phyloP scores from a whole-genome alignment of 2,888 invertebrate species.

The Nymphalis c-album region DNA sequence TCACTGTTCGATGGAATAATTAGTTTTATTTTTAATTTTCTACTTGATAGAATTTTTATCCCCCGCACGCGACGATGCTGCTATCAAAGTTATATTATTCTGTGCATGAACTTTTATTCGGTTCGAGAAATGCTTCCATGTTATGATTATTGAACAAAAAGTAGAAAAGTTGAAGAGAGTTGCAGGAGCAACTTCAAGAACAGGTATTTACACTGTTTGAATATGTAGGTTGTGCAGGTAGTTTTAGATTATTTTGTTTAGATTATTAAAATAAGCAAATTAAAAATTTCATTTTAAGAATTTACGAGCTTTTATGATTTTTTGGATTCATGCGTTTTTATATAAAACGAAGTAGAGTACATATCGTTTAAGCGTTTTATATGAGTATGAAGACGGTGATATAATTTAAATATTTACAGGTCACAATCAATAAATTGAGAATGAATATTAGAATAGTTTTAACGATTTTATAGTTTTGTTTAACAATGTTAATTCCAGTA shows the following conservation, averaged over 20 bases:
- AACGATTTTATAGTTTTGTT: too few relatives aligned
- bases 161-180: constrained; percentile 80
- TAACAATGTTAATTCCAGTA: too few relatives aligned
- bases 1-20: constrained; percentile 16
- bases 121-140: constrained; percentile 57
- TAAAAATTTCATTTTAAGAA: not conserved
- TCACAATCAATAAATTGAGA: too few relatives aligned
- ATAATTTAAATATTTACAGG: too few relatives aligned
- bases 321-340: not conserved
- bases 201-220: constrained; percentile 80
- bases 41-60: constrained; percentile 12
- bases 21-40: constrained; percentile 20
- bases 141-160: constrained; percentile 80
- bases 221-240: constrained; percentile 74
- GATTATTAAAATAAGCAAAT: constrained; percentile 39
- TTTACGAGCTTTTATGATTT: not conserved
- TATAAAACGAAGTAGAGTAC: not conserved
- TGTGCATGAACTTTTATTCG: constrained; percentile 16
- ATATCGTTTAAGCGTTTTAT: too few relatives aligned
- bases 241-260: constrained; percentile 60
- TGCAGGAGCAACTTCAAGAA: constrained; percentile 80
- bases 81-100: constrained; percentile 13
- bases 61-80: constrained; percentile 6
- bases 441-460: too few relatives aligned
- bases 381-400: too few relatives aligned